A percentile compares a stretch with the other conserved stretches of the same genome.
Evolutionary conservation across 2,797 vertebrate species (phyloP).

Genomic region (Molossus molossus): DNA sequence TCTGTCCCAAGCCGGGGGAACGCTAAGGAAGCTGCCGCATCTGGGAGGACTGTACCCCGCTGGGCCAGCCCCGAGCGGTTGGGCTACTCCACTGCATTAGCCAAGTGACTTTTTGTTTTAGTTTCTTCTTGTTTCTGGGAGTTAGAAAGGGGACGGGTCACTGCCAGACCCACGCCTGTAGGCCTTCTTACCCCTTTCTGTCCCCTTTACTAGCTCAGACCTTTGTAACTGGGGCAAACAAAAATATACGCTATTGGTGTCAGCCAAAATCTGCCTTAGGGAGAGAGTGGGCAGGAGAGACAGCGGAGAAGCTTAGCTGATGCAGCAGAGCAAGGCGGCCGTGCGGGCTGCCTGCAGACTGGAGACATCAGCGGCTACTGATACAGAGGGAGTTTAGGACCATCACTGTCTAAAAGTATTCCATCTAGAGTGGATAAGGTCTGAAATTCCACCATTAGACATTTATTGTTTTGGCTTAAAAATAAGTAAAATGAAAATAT

Average conservation of each 20-base stretch:
- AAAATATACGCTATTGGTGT: background rate
- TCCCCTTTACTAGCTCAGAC: background rate
- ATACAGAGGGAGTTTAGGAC: constrained; percentile 10
- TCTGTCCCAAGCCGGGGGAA: background rate
- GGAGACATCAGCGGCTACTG: background rate
- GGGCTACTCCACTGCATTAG: background rate
- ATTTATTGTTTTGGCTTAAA: constrained; percentile 44
- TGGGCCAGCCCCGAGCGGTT: background rate
- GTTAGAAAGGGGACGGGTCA: background rate
- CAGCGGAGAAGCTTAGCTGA: background rate
- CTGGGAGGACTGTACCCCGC: background rate
- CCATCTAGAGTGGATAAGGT: constrained; percentile 13
- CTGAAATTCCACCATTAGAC: constrained; percentile 27
- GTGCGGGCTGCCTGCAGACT: background rate
- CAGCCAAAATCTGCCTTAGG: background rate
- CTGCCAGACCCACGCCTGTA: background rate
- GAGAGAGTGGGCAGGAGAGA: background rate
- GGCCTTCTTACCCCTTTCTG: background rate
- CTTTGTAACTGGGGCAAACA: constrained; percentile 28
- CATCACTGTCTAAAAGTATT: constrained; percentile 19
- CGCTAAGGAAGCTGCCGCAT: background rate
- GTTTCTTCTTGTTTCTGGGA: background rate
- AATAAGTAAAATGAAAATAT: constrained; percentile 40
- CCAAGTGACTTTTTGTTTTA: background rate
- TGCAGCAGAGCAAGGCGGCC: background rate